These are phyloP conservation scores for Pseudobourletiella spinata DNA, from an alignment of 1,140 invertebrate genomes.

Conservation along the genomic window DNA sequence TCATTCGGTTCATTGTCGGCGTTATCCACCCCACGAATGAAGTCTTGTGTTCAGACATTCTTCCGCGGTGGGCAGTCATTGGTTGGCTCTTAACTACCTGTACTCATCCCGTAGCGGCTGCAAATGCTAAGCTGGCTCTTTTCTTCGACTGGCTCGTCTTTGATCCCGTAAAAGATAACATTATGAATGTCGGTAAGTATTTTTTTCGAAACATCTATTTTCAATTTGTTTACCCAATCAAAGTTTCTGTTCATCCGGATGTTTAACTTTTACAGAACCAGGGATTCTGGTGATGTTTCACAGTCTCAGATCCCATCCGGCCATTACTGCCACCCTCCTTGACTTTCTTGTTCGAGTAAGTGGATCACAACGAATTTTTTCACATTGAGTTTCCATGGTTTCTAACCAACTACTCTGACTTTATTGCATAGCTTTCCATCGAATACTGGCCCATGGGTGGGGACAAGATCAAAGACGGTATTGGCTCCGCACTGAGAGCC, in stretches of 20 bases:
- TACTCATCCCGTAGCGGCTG: slow-evolving; percentile 83
- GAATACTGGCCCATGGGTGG: slow-evolving; percentile 79
- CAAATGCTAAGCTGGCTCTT: slow-evolving; percentile 89
- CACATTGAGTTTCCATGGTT: no score
- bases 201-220: slow-evolving; percentile 9
- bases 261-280: slow-evolving; percentile 79
- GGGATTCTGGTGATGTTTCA: slow-evolving; percentile 97
- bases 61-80: slow-evolving; percentile 96
- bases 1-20: slow-evolving; percentile 94
- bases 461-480: slow-evolving; percentile 77
- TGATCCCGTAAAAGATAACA: slow-evolving; percentile 90
- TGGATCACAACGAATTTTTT: no score
- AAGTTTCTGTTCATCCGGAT: no score
- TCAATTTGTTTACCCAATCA: background rate
- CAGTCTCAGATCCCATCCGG: slow-evolving; percentile 90
- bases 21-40: slow-evolving; percentile 98
- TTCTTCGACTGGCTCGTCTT: slow-evolving; percentile 98
- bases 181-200: slow-evolving; percentile 82
- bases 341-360: slow-evolving; percentile 85
- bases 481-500: slow-evolving; percentile 81
- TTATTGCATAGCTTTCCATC: slow-evolving; percentile 87
- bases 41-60: slow-evolving; percentile 92
- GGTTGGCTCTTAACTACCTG: slow-evolving; percentile 95
- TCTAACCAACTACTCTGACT: no score
- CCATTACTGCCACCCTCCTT: slow-evolving; percentile 84